These are phyloP conservation scores for Bombycilla garrulus DNA, from an alignment of 2,113 vertebrate species.

Conservation along the genomic window DNA sequence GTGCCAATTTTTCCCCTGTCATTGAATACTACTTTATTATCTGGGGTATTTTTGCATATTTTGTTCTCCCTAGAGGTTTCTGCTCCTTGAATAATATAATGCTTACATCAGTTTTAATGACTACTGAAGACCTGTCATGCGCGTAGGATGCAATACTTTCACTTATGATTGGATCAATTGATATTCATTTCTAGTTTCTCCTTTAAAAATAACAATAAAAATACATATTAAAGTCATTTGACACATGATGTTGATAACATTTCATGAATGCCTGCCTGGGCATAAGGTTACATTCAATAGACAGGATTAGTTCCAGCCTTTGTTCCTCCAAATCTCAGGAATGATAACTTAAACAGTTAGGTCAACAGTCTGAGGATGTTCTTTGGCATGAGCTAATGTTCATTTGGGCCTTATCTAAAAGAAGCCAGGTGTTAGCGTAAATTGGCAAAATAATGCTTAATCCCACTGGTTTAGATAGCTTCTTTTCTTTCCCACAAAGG, in stretches of 20 bases:
- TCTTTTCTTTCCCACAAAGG: conserved; percentile 16
- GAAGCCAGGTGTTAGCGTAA: conserved; percentile 50
- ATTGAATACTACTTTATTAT: neutral
- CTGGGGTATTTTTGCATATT: neutral
- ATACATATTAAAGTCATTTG: neutral
- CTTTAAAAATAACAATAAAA: neutral
- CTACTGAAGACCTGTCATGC: neutral
- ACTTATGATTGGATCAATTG: neutral
- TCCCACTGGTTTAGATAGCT: conserved; percentile 26
- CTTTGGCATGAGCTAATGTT: conserved; percentile 15
- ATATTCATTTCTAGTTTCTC: neutral
- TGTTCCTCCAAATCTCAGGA: conserved; percentile 34
- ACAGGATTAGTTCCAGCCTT: conserved; percentile 36
- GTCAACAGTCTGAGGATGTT: conserved; percentile 48
- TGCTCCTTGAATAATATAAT: neutral
- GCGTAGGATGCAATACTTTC: neutral
- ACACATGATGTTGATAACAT: neutral
- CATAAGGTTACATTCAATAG: conserved; percentile 20
- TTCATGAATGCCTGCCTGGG: conserved; percentile 11
- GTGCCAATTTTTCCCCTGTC: neutral
- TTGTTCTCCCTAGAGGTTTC: neutral
- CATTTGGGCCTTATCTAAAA: conserved; percentile 54
- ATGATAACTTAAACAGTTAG: conserved; percentile 32
- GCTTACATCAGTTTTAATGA: neutral
- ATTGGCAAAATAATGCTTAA: conserved; percentile 52